Evolutionary conservation across 2,113 vertebrate genomes (phyloP), one percentile per base, ranked within the genome.

Genomic region (Otocyon megalotis): DNA sequence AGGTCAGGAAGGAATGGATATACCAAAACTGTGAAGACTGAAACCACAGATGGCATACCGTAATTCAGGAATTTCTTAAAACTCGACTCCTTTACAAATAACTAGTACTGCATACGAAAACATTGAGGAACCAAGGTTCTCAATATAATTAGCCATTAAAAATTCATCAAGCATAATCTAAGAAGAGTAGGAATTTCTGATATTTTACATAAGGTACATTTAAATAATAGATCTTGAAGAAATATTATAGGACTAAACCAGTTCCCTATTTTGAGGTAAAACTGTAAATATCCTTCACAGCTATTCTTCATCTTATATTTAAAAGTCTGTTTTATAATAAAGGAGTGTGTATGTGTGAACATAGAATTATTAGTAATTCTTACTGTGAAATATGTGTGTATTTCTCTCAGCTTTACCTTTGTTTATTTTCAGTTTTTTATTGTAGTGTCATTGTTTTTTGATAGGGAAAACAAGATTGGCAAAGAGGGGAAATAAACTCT

Each of bases 341-440:
- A 58, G 3, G 37, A 62, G 24, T 62, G 48, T 95, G n/a, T 76
- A 8, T 90, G 30, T 86, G 15, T 96, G 35, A 84, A 85, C 37
- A 87, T 43, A 84, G 28, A 96, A n/a, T 67, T 72, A 74, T 85
- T 94, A 96, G 93, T 50, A 92, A 80, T 87, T 93, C 4, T 94
- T 67, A 93, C 15, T 94, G 10, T 84, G 80, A 90, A 88, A 91
- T 79, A 63, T 28, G 30, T 37, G 67, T 77, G 1, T 65, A 81
- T 93, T 94, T 90, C 26, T 94, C 67, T 85, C 3, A 54, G 48
- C n/a, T 88, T 88, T 94, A 20, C 7, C 14, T 92, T 93, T 77
- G 4, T 54, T 96, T 93, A 35, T 96, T 92, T 86, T 93, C 13
- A 71, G 8, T 37, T 84, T 81, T 86, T 85, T 65, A 54, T 32